These are phyloP conservation scores for human (Homo sapiens) DNA, from an alignment of 2,113 vertebrate species.

Conservation along the genomic window DNA sequence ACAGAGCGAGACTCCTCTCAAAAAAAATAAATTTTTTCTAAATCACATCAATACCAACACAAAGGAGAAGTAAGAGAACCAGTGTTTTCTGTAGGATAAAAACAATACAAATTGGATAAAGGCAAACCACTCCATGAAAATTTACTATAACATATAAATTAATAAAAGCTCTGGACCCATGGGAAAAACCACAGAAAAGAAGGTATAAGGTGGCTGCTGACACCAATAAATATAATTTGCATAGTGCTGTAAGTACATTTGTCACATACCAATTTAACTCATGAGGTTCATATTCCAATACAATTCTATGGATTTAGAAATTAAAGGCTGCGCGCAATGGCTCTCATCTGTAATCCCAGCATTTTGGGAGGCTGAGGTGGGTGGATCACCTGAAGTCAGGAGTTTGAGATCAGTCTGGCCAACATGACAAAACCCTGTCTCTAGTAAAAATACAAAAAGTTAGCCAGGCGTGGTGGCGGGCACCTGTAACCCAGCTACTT, in stretches of 20 bases:
- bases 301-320: constrained; percentile 2
- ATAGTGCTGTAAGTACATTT: neutral
- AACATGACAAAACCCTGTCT: too few species aligned
- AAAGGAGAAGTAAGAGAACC: neutral
- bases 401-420: too few species aligned
- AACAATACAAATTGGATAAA: neutral
- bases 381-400: too few species aligned
- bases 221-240: neutral
- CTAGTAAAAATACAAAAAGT: too few species aligned
- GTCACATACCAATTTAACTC: constrained; percentile 9
- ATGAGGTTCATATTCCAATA: neutral
- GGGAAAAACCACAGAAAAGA: neutral
- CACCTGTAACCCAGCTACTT: too few species aligned
- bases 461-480: too few species aligned
- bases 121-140: neutral
- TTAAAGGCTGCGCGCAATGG: neutral
- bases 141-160: neutral
- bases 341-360: too few species aligned
- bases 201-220: neutral
- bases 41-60: neutral
- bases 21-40: neutral
- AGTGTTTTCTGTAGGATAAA: neutral
- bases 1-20: too few species aligned
- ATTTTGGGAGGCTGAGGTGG: too few species aligned
- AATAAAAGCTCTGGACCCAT: neutral